Conservation (phyloP, 2,113 vertebrate genomes). For the Hipposideros armiger region DNA sequence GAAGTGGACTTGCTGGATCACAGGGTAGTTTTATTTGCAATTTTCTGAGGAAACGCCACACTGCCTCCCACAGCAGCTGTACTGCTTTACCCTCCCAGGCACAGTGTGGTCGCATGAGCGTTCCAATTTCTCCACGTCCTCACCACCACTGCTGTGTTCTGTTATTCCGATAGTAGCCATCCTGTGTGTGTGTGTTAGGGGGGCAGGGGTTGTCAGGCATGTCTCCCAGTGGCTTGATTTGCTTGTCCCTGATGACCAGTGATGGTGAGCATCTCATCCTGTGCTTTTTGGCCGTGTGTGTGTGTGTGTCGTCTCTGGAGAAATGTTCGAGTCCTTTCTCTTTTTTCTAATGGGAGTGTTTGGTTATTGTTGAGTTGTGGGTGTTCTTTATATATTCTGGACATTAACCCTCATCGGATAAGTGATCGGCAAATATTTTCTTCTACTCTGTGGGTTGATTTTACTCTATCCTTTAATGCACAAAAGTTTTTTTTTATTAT, state of each 20-base stretch:
- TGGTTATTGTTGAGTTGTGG: background rate
- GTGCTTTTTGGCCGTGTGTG: too few species aligned
- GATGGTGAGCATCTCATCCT: background rate
- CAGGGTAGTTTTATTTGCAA: background rate
- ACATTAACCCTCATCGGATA: background rate
- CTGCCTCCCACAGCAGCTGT: background rate
- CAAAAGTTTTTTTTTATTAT: background rate
- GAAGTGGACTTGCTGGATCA: background rate
- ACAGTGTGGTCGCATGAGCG: rapidly evolving
- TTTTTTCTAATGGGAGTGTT: background rate
- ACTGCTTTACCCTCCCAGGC: background rate
- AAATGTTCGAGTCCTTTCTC: background rate
- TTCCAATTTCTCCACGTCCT: background rate
- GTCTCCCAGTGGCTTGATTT: too few species aligned
- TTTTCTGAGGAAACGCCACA: background rate
- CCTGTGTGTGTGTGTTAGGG: too few species aligned
- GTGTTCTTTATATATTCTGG: background rate
- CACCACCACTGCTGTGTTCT: background rate
- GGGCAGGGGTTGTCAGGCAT: too few species aligned
- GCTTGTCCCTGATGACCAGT: too few species aligned
- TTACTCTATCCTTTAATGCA: background rate
- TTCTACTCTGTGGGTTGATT: background rate
- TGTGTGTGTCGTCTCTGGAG: background rate
- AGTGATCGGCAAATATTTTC: background rate
- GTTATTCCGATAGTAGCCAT: rapidly evolving